Evolutionary conservation across 2,797 vertebrate genomes (phyloP).

Genomic region (Acanthurus tractus): DNA sequence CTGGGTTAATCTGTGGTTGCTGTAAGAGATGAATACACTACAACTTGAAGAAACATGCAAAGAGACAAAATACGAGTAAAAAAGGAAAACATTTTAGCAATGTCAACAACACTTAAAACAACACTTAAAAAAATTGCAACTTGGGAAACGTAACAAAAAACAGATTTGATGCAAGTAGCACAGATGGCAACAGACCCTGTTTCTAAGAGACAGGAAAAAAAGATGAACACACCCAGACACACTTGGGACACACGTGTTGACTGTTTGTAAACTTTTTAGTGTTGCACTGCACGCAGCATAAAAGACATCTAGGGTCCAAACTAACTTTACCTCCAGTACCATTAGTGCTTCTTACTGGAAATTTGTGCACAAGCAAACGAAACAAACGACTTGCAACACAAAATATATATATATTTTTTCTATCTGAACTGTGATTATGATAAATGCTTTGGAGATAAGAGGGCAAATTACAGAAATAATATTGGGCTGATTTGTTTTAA

Average conservation of each 20-base stretch:
- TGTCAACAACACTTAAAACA: background rate
- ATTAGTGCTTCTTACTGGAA: too few species aligned
- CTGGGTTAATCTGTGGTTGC: background rate
- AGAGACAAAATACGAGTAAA: background rate
- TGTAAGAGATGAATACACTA: background rate
- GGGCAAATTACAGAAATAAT: too few species aligned
- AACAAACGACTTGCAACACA: too few species aligned
- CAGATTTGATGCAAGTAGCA: background rate
- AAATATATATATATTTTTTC: too few species aligned
- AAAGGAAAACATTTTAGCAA: background rate
- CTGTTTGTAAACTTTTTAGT: background rate
- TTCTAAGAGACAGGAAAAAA: background rate
- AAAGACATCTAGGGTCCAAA: too few species aligned
- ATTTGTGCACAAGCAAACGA: too few species aligned
- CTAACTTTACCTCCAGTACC: too few species aligned
- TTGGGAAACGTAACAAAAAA: background rate
- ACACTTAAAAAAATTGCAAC: too few species aligned
- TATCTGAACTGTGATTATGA: too few species aligned
- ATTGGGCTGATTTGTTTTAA: too few species aligned
- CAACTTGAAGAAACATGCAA: conserved; percentile 13
- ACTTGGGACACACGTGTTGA: background rate
- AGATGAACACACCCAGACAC: background rate
- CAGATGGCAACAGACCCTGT: background rate
- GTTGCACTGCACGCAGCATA: background rate
- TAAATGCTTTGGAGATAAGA: too few species aligned